phyloP scores from a whole-genome alignment of 2,888 invertebrate genomes.

The Criorhina ranunculi region DNA sequence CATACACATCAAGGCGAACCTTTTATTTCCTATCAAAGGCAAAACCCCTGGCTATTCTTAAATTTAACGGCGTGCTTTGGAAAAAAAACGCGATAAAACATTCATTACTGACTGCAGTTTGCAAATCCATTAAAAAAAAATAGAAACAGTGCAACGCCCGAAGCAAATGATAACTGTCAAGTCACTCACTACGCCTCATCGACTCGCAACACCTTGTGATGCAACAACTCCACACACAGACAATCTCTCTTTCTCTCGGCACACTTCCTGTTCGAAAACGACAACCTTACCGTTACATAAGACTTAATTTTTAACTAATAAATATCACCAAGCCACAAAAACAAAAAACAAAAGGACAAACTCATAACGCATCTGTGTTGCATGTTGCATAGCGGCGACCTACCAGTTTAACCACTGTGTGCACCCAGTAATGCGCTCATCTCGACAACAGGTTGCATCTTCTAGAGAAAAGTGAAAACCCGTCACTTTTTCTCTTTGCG shows the following conservation, averaged over 20 bases:
- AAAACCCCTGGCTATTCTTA: background rate
- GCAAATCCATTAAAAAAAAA: constrained; percentile 6
- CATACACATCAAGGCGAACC: background rate
- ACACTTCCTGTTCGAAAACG: constrained; percentile 71
- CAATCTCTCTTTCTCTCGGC: constrained; percentile 42
- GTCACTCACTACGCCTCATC: constrained; percentile 51
- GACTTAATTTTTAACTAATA: constrained; percentile 69
- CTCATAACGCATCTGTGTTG: constrained; percentile 33
- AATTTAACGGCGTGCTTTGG: background rate
- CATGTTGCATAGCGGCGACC: too few relatives aligned
- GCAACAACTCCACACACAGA: constrained; percentile 45
- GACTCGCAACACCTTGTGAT: constrained; percentile 40
- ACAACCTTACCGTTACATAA: constrained; percentile 60
- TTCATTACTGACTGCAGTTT: background rate
- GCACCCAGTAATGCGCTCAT: constrained; percentile 70
- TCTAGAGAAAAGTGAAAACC: constrained; percentile 71
- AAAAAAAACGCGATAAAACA: constrained; percentile 2
- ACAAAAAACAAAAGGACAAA: constrained; percentile 65
- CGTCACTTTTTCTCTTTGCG: constrained; percentile 57
- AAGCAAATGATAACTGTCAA: constrained; percentile 55
- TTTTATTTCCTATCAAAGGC: background rate
- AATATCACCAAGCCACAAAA: constrained; percentile 52
- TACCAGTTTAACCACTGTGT: constrained; percentile 70
- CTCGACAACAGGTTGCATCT: constrained; percentile 67
- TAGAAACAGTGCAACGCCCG: constrained; percentile 30